These are phyloP conservation scores for Dascillus cervinus DNA, from an alignment of 2,888 invertebrate species.

Conservation along the genomic window DNA sequence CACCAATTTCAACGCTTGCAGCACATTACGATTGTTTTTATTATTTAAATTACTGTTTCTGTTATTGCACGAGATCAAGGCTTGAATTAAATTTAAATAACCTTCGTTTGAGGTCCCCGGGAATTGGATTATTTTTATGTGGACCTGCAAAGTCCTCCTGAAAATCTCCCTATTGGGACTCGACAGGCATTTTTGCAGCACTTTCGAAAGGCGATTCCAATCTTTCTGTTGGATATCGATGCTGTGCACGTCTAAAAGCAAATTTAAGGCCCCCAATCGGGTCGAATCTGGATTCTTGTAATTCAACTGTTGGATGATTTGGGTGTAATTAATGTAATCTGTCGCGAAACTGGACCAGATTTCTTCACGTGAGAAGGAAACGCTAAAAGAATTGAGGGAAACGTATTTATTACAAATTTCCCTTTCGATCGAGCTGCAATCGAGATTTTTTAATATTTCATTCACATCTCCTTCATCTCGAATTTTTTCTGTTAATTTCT, in stretches of 20 bases:
- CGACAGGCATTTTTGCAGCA: constrained; percentile 19
- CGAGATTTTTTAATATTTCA: constrained; percentile 10
- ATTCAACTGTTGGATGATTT: too few relatives aligned
- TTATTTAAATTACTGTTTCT: constrained; percentile 8
- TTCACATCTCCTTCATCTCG: constrained; percentile 2
- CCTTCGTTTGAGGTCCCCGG: constrained; percentile 16
- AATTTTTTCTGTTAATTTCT: constrained; percentile 3
- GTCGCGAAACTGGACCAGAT: too few relatives aligned
- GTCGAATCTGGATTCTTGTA: too few relatives aligned
- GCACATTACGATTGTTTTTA: constrained; percentile 8
- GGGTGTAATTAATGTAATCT: too few relatives aligned
- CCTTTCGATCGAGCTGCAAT: constrained; percentile 12
- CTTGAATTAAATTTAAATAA: constrained; percentile 18
- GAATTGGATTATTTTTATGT: constrained; percentile 18
- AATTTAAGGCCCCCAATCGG: too few relatives aligned
- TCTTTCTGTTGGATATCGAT: constrained; percentile 19
- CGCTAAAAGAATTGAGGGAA: too few relatives aligned
- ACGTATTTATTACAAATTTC: constrained; percentile 7
- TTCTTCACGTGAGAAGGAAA: too few relatives aligned
- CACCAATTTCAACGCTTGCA: constrained; percentile 12
- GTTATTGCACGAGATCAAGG: constrained; percentile 12
- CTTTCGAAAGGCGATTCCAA: constrained; percentile 16
- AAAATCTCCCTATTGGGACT: constrained; percentile 17
- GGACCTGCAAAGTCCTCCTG: constrained; percentile 16
- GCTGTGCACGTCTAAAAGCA: too few relatives aligned